A percentile compares a stretch with the other conserved stretches of the same genome.
Evolutionary conservation across 2,113 vertebrate genomes (phyloP).

Genomic region (Nothobranchius kuhntae): DNA sequence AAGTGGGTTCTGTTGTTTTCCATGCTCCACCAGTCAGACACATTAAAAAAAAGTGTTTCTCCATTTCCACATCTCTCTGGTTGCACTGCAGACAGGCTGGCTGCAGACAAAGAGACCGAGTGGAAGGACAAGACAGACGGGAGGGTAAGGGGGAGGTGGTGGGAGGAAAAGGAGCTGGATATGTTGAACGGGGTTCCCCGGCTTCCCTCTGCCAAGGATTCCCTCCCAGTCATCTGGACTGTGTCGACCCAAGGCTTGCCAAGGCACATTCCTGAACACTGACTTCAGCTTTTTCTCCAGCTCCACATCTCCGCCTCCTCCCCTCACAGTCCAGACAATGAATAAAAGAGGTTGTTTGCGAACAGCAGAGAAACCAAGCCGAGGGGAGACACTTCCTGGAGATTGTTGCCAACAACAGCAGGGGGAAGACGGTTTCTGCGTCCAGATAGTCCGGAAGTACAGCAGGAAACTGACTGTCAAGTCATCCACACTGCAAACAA

Average conservation of each 20-base stretch:
- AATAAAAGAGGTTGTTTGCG: constrained; percentile 81
- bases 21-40: constrained; percentile 66
- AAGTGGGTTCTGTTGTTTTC: constrained; percentile 66
- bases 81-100: constrained; percentile 70
- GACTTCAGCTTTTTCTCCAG: constrained; percentile 69
- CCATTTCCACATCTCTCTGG: constrained; percentile 56
- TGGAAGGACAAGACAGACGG: constrained; percentile 43
- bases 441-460: constrained; percentile 39
- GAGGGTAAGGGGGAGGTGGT: constrained; percentile 18
- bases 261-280: constrained; percentile 79
- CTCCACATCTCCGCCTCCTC: constrained; percentile 30
- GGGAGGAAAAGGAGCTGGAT: constrained; percentile 36
- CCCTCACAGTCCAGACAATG: constrained; percentile 59
- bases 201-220: constrained; percentile 81
- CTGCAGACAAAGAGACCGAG: constrained; percentile 67
- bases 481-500: constrained; percentile 10
- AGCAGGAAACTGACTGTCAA: constrained; percentile 44
- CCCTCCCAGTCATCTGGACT: constrained; percentile 80
- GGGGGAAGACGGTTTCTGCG: constrained; percentile 42
- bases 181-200: constrained; percentile 77
- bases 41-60: constrained; percentile 45
- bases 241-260: constrained; percentile 73
- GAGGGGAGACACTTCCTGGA: constrained; percentile 83
- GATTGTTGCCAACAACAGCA: constrained; percentile 80
- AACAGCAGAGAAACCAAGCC: constrained; percentile 51